Conservation (phyloP, 2,113 vertebrate genomes). For the Peromyscus californicus region DNA sequence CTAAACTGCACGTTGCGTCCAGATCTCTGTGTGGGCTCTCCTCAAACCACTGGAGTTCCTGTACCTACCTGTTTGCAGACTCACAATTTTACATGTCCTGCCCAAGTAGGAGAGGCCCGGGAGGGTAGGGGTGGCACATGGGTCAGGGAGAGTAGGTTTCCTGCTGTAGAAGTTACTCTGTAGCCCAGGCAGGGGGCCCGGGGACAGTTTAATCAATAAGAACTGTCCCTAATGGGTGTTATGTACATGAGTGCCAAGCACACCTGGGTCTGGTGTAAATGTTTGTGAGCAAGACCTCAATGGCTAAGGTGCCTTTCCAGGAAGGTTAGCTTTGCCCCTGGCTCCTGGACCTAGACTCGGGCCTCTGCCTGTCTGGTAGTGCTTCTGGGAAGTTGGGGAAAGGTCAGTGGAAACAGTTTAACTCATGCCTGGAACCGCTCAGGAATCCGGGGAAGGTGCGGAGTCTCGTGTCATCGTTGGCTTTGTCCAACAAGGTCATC, state of each 20-base stretch:
- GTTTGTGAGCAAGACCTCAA: neutral
- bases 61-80: neutral
- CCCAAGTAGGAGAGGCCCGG: neutral
- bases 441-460: slow-evolving; percentile 49
- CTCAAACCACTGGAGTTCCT: neutral
- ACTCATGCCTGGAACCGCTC: slow-evolving; percentile 6
- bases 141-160: neutral
- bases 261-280: neutral
- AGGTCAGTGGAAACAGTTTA: slow-evolving; percentile 61
- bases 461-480: slow-evolving; percentile 55
- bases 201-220: neutral
- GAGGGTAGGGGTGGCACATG: neutral
- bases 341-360: neutral
- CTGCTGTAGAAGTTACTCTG: neutral
- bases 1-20: neutral
- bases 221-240: neutral
- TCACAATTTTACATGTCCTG: neutral
- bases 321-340: neutral
- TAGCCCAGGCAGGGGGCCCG: neutral
- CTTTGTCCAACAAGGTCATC: slow-evolving; percentile 72
- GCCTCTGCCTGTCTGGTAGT: neutral
- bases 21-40: neutral
- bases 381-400: slow-evolving; percentile 66
- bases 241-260: neutral
- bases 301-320: neutral